Evolutionary conservation across 2,113 vertebrate species (phyloP).

Genomic region (Ochotona curzoniae): DNA sequence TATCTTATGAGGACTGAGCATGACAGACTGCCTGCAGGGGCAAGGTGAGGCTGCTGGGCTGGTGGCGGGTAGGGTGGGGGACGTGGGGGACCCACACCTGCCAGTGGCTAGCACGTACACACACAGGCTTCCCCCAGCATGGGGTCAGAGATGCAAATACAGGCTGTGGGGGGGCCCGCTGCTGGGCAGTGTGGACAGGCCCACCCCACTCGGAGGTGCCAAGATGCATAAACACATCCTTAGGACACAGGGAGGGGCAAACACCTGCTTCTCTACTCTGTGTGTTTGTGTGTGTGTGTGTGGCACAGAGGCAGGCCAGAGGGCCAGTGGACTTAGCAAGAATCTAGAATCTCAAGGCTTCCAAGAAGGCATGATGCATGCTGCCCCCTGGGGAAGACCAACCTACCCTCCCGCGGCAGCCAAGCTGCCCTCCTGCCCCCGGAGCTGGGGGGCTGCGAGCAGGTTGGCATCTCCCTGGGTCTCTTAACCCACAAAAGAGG

Average conservation of each 20-base stretch:
- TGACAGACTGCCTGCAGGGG: conserved; percentile 78
- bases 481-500: background rate
- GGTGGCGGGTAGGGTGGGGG: too few relatives aligned
- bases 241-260: background rate
- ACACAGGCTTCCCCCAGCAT: background rate
- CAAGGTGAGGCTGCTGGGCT: conserved; percentile 63
- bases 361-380: background rate
- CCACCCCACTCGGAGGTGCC: background rate
- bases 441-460: background rate
- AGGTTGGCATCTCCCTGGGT: background rate
- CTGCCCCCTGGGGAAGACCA: background rate
- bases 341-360: background rate
- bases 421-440: background rate
- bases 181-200: background rate
- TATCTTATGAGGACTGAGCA: conserved; percentile 84
- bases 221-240: background rate
- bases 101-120: background rate
- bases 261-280: background rate
- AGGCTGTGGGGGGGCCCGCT: background rate
- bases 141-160: background rate
- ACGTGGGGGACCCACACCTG: background rate
- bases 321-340: background rate
- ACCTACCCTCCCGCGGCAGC: background rate
- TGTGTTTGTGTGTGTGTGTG: background rate
- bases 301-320: background rate